Evolutionary conservation across 2,797 vertebrate genomes (phyloP).

Genomic region (Galagoides demidoff): DNA sequence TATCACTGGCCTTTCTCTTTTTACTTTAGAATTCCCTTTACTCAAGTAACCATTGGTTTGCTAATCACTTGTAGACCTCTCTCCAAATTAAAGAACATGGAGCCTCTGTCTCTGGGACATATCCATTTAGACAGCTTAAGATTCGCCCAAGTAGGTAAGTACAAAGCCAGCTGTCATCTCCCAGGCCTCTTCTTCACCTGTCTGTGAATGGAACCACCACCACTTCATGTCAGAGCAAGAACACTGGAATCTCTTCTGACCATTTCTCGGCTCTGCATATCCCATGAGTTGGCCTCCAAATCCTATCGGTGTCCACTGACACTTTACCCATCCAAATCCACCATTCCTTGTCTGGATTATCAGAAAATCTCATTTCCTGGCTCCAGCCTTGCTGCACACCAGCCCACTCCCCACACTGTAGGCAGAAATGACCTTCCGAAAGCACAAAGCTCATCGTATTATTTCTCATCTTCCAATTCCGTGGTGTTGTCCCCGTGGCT

Average conservation of each 20-base stretch:
- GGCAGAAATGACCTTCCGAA: conserved; percentile 4
- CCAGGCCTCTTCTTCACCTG: background rate
- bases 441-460: background rate
- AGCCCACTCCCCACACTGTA: background rate
- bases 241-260: background rate
- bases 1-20: background rate
- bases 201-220: background rate
- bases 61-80: background rate
- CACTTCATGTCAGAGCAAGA: background rate
- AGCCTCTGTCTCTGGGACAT: background rate
- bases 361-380: background rate
- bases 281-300: background rate
- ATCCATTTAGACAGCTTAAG: background rate
- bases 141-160: background rate
- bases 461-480: background rate
- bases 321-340: background rate
- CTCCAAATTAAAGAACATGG: background rate
- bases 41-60: background rate
- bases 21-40: background rate
- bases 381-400: background rate
- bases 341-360: background rate
- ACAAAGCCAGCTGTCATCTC: background rate
- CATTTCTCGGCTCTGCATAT: background rate
- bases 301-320: background rate
- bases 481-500: background rate